Evolutionary conservation across 2,888 invertebrate species (phyloP).

Genomic region (Creontiades dilutus): DNA sequence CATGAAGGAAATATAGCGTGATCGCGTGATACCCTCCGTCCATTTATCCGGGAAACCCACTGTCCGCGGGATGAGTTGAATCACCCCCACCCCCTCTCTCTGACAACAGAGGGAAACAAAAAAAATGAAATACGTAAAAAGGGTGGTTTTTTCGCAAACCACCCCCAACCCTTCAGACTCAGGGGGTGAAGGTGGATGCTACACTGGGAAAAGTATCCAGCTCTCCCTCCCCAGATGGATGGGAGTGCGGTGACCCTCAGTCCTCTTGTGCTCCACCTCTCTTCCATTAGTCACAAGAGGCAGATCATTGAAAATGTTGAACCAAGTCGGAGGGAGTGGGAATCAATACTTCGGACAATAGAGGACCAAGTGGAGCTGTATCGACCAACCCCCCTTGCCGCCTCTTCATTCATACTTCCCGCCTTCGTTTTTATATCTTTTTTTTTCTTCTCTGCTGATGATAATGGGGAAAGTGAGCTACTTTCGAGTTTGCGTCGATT

Average conservation of each 20-base stretch:
- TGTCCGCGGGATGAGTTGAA: slow-evolving; percentile 32
- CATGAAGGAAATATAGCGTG: neutral
- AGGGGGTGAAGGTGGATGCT: neutral
- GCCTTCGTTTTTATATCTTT: neutral
- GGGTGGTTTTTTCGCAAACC: neutral
- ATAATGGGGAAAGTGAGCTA: slow-evolving; percentile 28
- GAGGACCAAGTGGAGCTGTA: slow-evolving; percentile 70
- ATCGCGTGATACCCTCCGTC: slow-evolving; percentile 36
- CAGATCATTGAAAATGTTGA: slow-evolving; percentile 61
- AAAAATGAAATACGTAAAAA: too few species aligned
- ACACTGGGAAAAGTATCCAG: neutral
- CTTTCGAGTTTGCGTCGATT: neutral
- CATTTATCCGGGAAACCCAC: neutral
- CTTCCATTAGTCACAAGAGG: slow-evolving; percentile 57
- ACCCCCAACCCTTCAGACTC: too few species aligned
- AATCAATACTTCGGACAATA: slow-evolving; percentile 66
- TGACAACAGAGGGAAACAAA: neutral
- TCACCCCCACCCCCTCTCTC: neutral
- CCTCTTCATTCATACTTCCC: neutral
- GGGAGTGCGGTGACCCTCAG: slow-evolving; percentile 40
- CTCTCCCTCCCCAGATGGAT: neutral
- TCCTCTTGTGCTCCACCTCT: neutral
- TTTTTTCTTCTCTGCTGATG: neutral
- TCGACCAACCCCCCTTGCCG: slow-evolving; percentile 28
- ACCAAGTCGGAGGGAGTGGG: slow-evolving; percentile 20